These are phyloP conservation scores for Trachelus tabidus DNA, from an alignment of 2,888 invertebrate genomes.

Conservation along the genomic window DNA sequence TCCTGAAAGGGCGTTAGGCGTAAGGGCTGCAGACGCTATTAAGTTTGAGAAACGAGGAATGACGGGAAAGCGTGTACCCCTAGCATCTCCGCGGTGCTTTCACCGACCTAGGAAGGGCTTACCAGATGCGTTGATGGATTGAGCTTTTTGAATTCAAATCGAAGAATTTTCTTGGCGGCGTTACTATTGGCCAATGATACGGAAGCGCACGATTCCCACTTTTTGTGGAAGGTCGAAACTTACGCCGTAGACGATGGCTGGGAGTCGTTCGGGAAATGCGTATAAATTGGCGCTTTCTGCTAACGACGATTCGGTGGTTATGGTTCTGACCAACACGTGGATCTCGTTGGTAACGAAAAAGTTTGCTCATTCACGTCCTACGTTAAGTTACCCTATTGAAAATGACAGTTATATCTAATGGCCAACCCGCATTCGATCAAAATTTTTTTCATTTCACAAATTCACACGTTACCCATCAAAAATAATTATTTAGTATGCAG, in stretches of 20 bases:
- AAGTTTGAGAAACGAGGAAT: background rate
- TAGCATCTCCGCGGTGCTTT: background rate
- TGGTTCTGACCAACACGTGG: background rate
- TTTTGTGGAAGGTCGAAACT: background rate
- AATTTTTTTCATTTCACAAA: background rate
- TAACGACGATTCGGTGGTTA: background rate
- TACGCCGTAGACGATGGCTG: background rate
- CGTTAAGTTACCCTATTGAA: background rate
- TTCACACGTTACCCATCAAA: background rate
- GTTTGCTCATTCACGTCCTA: background rate
- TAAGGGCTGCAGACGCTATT: background rate
- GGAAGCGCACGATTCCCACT: background rate
- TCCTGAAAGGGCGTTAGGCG: background rate
- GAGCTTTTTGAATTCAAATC: slow-evolving; percentile 22
- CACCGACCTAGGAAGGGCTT: background rate
- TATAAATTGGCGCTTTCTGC: slow-evolving; percentile 3
- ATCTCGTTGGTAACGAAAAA: background rate
- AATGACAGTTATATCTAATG: background rate
- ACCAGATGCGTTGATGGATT: slow-evolving; percentile 18
- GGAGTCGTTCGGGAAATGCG: background rate
- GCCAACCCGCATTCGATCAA: background rate
- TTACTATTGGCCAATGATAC: slow-evolving; percentile 6
- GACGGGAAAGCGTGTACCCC: background rate
- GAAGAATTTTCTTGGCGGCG: slow-evolving; percentile 12
- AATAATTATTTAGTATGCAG: background rate